Conservation (phyloP, 2,113 vertebrate genomes). For the Anolis sagrei region DNA sequence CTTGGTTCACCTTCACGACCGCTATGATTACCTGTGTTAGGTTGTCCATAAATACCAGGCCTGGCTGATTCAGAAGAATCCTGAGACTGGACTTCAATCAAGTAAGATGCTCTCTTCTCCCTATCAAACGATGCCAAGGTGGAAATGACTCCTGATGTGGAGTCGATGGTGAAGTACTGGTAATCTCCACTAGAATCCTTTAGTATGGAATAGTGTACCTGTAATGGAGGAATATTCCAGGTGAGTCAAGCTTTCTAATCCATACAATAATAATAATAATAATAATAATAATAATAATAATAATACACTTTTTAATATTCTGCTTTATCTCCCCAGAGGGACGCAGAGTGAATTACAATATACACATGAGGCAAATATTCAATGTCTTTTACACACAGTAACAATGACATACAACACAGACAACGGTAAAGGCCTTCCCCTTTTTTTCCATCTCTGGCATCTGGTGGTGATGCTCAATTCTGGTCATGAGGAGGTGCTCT, state of each 20-base stretch:
- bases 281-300: no score
- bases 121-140: constrained; percentile 85
- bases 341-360: no score
- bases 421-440: no score
- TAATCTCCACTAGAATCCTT: constrained; percentile 86
- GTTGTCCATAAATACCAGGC: constrained; percentile 82
- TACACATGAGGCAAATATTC: no score
- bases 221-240: constrained; percentile 35
- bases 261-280: no score
- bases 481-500: no score
- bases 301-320: no score
- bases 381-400: no score
- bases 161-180: constrained; percentile 83
- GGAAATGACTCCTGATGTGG: constrained; percentile 78
- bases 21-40: constrained; percentile 83
- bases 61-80: constrained; percentile 86
- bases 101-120: constrained; percentile 87
- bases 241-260: constrained; percentile 27
- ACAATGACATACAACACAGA: no score
- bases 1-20: neutral
- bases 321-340: no score
- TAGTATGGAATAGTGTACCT: constrained; percentile 85
- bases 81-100: constrained; percentile 89
- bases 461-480: no score
- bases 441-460: no score